Evolutionary conservation across 2,888 invertebrate species (phyloP).

Genomic region (Parnassius apollo): DNA sequence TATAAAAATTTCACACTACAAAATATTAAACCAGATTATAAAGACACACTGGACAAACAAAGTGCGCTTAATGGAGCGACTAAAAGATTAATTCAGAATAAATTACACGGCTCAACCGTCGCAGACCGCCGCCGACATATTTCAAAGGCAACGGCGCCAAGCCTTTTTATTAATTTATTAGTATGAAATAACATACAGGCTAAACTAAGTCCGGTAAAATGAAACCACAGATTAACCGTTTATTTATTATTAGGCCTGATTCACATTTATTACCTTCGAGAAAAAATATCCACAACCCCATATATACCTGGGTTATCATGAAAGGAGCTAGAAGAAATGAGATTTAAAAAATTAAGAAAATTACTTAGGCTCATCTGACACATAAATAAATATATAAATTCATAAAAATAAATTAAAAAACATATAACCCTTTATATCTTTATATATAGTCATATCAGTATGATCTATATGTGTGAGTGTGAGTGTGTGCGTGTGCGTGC

Average conservation of each 20-base stretch:
- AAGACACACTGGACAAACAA: conserved; percentile 19
- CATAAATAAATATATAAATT: too few relatives aligned
- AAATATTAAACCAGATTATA: conserved; percentile 12
- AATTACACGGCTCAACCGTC: conserved; percentile 35
- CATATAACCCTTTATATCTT: too few relatives aligned
- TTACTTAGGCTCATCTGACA: too few relatives aligned
- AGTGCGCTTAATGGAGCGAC: conserved; percentile 29
- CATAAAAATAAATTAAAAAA: too few relatives aligned
- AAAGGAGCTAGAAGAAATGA: too few relatives aligned
- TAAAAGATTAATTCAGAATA: conserved; percentile 36
- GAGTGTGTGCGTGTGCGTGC: too few relatives aligned
- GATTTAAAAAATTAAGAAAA: too few relatives aligned
- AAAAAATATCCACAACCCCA: too few relatives aligned
- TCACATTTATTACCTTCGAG: too few relatives aligned
- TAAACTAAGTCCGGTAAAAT: not conserved
- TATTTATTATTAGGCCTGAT: not conserved
- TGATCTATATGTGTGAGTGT: too few relatives aligned
- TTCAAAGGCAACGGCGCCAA: conserved; percentile 36
- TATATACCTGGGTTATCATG: too few relatives aligned
- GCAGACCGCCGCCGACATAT: conserved; percentile 35
- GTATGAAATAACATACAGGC: conserved; percentile 2
- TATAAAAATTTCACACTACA: not conserved
- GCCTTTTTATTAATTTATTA: conserved; percentile 30
- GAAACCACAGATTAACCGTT: not conserved
- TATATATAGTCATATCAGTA: too few relatives aligned